phyloP scores from a whole-genome alignment of 2,113 vertebrate genomes.

The Benitochromis conjunctus region DNA sequence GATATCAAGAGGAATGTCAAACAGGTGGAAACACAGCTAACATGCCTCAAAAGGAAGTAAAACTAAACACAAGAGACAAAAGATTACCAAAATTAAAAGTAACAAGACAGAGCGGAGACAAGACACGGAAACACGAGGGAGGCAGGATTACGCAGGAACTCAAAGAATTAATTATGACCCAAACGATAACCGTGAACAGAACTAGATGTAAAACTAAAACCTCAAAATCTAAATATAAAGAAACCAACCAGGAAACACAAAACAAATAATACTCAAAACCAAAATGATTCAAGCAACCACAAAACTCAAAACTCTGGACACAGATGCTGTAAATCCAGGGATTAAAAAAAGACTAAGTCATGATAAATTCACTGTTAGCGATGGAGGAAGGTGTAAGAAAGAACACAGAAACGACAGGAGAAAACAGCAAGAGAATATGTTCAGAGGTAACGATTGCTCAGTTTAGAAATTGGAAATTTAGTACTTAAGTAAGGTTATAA shows the following conservation, averaged over 20 bases:
- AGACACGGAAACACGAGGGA: background rate
- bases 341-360: rapidly evolving
- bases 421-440: background rate
- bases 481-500: background rate
- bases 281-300: background rate
- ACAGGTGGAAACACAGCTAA: rapidly evolving
- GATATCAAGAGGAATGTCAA: rapidly evolving
- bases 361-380: background rate
- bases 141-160: background rate
- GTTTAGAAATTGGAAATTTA: background rate
- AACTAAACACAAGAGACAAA: background rate
- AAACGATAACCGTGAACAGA: background rate
- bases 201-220: background rate
- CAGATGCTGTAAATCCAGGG: background rate
- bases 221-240: background rate
- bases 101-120: background rate
- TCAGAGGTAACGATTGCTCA: background rate
- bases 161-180: background rate
- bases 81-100: background rate
- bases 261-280: background rate
- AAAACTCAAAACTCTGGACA: background rate
- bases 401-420: background rate
- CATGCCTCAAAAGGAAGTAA: background rate
- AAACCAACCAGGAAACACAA: background rate
- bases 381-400: background rate